phyloP scores from a whole-genome alignment of 2,797 vertebrate genomes.

The Sciurus carolinensis region DNA sequence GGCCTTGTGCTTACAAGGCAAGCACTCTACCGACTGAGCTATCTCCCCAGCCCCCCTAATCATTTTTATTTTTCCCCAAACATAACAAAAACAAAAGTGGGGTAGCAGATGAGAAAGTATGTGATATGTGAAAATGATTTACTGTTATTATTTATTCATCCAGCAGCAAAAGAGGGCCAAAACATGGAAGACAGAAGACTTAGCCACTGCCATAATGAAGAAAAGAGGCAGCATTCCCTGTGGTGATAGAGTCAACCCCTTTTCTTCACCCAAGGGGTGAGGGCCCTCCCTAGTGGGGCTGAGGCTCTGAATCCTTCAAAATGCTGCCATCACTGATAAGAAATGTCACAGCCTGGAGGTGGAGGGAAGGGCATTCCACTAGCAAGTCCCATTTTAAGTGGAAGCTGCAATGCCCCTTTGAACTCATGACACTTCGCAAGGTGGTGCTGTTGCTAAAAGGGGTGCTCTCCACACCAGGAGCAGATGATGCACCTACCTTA shows the following conservation, averaged over 20 bases:
- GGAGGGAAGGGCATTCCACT: too few relatives aligned
- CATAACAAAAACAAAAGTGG: slow-evolving; percentile 34
- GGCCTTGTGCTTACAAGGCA: too few relatives aligned
- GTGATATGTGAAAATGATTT: slow-evolving; percentile 2
- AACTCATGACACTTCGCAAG: not conserved
- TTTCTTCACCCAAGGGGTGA: not conserved
- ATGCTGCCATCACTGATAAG: not conserved
- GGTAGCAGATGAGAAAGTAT: slow-evolving; percentile 8
- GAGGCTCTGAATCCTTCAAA: not conserved
- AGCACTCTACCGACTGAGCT: too few relatives aligned
- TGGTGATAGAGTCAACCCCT: not conserved
- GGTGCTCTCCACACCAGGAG: rapidly evolving
- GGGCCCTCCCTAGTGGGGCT: not conserved
- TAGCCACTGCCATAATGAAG: not conserved
- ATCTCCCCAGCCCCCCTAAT: too few relatives aligned
- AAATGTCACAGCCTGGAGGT: not conserved
- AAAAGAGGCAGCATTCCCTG: not conserved
- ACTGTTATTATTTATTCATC: not conserved
- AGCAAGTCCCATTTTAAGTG: not conserved
- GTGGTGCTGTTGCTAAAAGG: not conserved
- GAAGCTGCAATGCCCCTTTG: not conserved
- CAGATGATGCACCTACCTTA: slow-evolving; percentile 91
- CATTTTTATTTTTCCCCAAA: slow-evolving; percentile 35
- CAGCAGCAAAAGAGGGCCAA: not conserved
- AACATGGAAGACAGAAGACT: not conserved